Conservation (phyloP, 2,797 vertebrate species). For the Parambassis ranga region DNA sequence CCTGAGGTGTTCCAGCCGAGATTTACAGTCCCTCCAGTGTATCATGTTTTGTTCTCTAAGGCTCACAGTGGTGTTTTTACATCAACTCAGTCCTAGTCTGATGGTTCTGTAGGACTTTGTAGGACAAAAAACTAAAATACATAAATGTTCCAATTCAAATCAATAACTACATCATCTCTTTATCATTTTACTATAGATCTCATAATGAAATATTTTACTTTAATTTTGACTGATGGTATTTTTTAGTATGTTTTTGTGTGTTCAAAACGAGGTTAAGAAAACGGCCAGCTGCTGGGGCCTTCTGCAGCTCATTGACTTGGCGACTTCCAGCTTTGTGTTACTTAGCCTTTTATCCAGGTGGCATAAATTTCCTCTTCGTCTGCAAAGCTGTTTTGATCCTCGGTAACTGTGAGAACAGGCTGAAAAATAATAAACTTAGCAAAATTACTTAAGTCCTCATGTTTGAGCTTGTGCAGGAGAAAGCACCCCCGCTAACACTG, state of each 20-base stretch:
- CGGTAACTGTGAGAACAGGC: slow-evolving; percentile 44
- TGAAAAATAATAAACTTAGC: slow-evolving; percentile 54
- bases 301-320: slow-evolving; percentile 17
- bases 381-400: slow-evolving; percentile 22
- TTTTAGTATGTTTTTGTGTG: neutral
- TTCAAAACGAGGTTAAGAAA: slow-evolving; percentile 9
- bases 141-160: no score
- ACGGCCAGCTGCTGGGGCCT: slow-evolving; percentile 17
- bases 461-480: slow-evolving; percentile 38
- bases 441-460: slow-evolving; percentile 37
- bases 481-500: slow-evolving; percentile 40
- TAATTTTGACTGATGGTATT: slow-evolving; percentile 8
- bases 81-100: no score
- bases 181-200: no score
- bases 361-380: slow-evolving; percentile 35
- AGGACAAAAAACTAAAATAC: no score
- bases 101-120: no score
- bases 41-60: no score
- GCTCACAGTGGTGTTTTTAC: no score
- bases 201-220: slow-evolving; percentile 3
- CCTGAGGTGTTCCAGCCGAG: no score
- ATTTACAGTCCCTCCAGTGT: no score
- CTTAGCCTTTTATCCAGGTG: slow-evolving; percentile 26
- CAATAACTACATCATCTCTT: no score
- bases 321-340: slow-evolving; percentile 28